Conservation (phyloP, 2,888 invertebrate species). For the Pasiphila rectangulata region DNA sequence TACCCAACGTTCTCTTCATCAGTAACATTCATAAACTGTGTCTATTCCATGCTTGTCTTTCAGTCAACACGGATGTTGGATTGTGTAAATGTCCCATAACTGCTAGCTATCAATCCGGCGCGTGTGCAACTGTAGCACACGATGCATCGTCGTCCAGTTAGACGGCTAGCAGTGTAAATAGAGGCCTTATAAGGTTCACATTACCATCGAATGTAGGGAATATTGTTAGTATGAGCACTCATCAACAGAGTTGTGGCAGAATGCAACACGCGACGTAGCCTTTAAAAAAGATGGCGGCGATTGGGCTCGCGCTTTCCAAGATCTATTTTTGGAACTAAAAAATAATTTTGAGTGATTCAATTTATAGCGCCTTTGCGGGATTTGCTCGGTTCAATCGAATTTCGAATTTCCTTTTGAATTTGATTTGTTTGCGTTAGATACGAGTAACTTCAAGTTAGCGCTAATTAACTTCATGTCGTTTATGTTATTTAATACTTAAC, state of each 20-base stretch:
- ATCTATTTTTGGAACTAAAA: constrained; percentile 1
- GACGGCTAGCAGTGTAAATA: constrained; percentile 28
- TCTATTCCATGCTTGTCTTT: background rate
- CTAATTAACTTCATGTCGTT: no score
- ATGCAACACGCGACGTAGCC: constrained; percentile 5
- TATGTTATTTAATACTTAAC: no score
- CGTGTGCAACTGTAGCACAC: constrained; percentile 12
- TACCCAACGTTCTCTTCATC: background rate
- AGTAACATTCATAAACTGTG: background rate
- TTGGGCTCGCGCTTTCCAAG: background rate
- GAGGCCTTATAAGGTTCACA: constrained; percentile 26
- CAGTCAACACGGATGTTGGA: constrained; percentile 2
- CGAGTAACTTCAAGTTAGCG: no score
- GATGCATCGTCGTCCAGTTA: constrained; percentile 21
- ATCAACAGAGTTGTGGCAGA: constrained; percentile 41
- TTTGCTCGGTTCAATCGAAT: background rate
- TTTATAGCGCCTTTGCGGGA: background rate
- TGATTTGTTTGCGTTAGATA: no score
- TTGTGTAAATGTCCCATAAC: constrained; percentile 7
- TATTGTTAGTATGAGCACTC: constrained; percentile 45
- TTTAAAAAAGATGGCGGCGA: background rate
- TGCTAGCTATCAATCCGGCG: constrained; percentile 12
- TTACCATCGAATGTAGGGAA: constrained; percentile 38
- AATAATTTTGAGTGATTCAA: constrained; percentile 1
- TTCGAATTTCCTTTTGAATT: background rate